Base-by-base conservation (phyloP, 2,113 vertebrate genomes). In the Nycticorax nycticorax region DNA sequence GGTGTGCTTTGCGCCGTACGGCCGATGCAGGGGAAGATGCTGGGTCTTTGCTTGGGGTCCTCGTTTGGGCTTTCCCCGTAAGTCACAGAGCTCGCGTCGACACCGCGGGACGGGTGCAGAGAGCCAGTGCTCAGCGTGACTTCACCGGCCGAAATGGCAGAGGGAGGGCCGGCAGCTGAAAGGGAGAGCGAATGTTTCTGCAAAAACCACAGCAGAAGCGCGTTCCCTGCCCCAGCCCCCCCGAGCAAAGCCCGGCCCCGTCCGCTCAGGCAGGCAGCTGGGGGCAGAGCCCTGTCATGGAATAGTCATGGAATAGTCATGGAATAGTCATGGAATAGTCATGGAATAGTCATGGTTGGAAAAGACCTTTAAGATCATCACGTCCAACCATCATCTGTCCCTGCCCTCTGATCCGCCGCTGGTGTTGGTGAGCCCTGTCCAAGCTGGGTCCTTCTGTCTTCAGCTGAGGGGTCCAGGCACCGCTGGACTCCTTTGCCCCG, bases 401-500 rank as follows among this genome's bases (percentile, higher is more conserved):
- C 53, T 59, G 43, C 45, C 41, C 22, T 3, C 20, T 4, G 12
- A 1, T 16, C 57, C 3, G 6, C 11, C 2, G 50, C 18, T 5
- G 23, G 0, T 4, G 10, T 11, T 10, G 26, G 6, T 14, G 24
- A 30, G 33, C 20, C 57, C 13, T 15, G 3, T 20, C 12, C 47
- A 12, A 3, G 56, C 10, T n/a, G 3, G n/a, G 23, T n/a, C 52
- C n/a, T 28, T 66, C 52, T 33, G 12, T 8, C 41, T 18, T 22
- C 4, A 39, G 39, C 14, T 2, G 28, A 15, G 1, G 5, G 5
- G 3, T 66, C 41, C 24, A 12, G 71, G 28, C 45, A 5, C 45
- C 3, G 8, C 13, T 10, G 28, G n/a, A 5, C n/a, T 39, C 4
- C 1, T 8, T 67, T 23, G n/a, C 30, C 0, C 4, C n/a, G 52